Conservation (phyloP, 2,888 invertebrate genomes). For the Sinohyriopsis cumingii region DNA sequence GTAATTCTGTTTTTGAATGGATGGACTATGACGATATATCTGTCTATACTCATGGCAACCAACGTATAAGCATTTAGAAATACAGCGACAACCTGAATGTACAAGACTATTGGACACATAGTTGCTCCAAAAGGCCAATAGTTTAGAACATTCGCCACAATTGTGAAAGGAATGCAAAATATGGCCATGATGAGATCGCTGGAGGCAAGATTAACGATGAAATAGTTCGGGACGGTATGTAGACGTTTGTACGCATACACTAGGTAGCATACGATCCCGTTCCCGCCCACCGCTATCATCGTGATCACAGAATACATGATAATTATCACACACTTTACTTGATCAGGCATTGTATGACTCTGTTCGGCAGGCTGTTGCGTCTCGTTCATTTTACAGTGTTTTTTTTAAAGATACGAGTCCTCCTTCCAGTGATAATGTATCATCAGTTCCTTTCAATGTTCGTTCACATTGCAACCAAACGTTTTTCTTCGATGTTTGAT, state of each 20-base stretch:
- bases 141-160: conserved; percentile 83
- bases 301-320: conserved; percentile 54
- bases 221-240: conserved; percentile 65
- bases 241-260: conserved; percentile 49
- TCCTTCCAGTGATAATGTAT: no score
- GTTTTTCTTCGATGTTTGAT: no score
- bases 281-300: conserved; percentile 67
- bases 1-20: conserved; percentile 87
- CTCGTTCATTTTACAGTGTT: no score
- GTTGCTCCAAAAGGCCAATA: conserved; percentile 90
- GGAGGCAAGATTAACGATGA: conserved; percentile 48
- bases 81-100: conserved; percentile 77
- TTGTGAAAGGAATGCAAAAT: conserved; percentile 73
- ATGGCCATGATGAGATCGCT: conserved; percentile 65
- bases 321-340: conserved; percentile 66
- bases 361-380: no score
- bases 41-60: conserved; percentile 90
- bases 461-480: no score
- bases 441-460: no score
- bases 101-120: conserved; percentile 87
- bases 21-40: conserved; percentile 91
- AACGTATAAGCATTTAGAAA: conserved; percentile 89
- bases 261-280: conserved; percentile 47
- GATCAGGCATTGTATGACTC: conserved; percentile 17
- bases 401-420: no score